These are phyloP conservation scores for Scaptodrosophila lebanonensis DNA, from an alignment of 1,140 invertebrate species.

Conservation along the genomic window DNA sequence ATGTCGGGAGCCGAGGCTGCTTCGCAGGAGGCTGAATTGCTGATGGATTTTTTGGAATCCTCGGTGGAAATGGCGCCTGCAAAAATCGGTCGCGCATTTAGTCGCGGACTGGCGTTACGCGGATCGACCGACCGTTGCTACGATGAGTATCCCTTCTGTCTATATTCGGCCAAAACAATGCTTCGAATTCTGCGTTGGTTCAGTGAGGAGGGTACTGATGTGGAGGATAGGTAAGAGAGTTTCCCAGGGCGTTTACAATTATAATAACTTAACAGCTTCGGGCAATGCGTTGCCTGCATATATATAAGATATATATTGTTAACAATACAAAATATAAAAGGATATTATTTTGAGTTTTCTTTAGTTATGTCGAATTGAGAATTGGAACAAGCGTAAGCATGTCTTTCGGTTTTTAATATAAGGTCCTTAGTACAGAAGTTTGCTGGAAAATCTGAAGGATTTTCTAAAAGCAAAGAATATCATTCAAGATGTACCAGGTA, in stretches of 20 bases:
- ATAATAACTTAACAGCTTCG: too few relatives aligned
- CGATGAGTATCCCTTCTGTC: constrained; percentile 70
- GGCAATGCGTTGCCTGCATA: too few relatives aligned
- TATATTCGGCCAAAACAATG: constrained; percentile 75
- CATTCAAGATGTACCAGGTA: too few relatives aligned
- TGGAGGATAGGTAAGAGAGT: constrained; percentile 3
- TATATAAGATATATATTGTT: too few relatives aligned
- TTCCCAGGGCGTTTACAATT: neutral
- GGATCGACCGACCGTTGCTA: constrained; percentile 57
- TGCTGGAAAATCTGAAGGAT: too few relatives aligned
- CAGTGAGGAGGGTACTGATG: constrained; percentile 30
- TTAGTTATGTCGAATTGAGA: too few relatives aligned
- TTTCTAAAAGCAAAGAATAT: too few relatives aligned
- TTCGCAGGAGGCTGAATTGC: constrained; percentile 52
- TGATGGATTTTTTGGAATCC: constrained; percentile 67
- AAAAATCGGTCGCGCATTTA: constrained; percentile 63
- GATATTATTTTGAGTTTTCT: too few relatives aligned
- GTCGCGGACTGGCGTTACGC: constrained; percentile 52
- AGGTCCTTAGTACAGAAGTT: too few relatives aligned
- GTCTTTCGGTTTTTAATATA: too few relatives aligned
- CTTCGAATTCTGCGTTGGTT: constrained; percentile 68
- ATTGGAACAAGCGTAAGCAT: too few relatives aligned
- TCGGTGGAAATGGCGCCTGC: constrained; percentile 55
- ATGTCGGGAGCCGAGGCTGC: constrained; percentile 65
- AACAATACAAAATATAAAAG: too few relatives aligned